phyloP scores from a whole-genome alignment of 2,797 vertebrate species.

The Merluccius polli region DNA sequence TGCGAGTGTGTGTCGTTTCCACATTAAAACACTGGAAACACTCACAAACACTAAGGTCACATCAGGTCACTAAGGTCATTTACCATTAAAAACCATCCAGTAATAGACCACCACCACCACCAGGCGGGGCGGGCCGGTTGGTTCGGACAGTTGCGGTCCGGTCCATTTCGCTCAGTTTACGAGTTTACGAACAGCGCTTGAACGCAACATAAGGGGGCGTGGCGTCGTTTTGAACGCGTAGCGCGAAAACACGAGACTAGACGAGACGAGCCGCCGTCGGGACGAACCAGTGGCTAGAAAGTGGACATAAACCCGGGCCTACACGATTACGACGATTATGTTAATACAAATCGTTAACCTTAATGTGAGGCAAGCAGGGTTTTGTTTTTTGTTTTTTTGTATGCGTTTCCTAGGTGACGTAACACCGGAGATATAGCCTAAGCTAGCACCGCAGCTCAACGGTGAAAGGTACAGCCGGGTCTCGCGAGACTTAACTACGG shows the following conservation, averaged over 20 bases:
- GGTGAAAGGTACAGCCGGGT: neutral
- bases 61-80: too few relatives aligned
- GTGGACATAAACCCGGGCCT: neutral
- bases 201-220: conserved; percentile 31
- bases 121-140: neutral
- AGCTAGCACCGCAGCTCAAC: neutral
- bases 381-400: neutral
- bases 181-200: neutral
- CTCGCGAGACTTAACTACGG: neutral
- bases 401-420: neutral
- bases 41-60: too few relatives aligned
- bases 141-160: neutral
- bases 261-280: too few relatives aligned
- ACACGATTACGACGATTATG: neutral
- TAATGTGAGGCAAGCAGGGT: conserved; percentile 35
- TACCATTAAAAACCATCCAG: too few relatives aligned
- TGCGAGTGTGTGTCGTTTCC: too few relatives aligned
- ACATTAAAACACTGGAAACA: too few relatives aligned
- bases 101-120: too few relatives aligned
- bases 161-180: neutral
- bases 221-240: conserved; percentile 29
- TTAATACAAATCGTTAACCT: neutral
- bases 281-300: neutral
- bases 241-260: conserved; percentile 36
- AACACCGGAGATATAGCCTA: neutral